phyloP scores from a whole-genome alignment of 2,113 vertebrate genomes.

The Zeus faber region DNA sequence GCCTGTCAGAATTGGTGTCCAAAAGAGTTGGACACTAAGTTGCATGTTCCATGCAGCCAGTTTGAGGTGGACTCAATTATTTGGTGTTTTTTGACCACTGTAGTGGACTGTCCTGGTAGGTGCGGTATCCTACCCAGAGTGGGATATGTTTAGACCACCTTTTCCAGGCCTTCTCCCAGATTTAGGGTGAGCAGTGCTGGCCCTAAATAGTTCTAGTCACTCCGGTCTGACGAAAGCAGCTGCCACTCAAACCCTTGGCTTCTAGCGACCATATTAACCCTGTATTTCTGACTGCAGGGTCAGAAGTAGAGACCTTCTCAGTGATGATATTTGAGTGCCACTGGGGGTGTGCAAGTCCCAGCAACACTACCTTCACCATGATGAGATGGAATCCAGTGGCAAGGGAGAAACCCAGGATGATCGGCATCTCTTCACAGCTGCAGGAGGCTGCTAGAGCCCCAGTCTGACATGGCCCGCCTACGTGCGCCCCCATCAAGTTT shows the following conservation, averaged over 20 bases:
- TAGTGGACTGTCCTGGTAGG: conserved; percentile 1
- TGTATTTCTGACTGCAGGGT: too few species aligned
- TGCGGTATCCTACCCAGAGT: background rate
- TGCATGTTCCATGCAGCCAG: background rate
- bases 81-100: conserved; percentile 2
- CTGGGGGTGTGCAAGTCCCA: background rate
- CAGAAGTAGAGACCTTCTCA: too few species aligned
- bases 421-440: background rate
- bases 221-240: too few species aligned
- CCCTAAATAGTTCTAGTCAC: too few species aligned
- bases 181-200: too few species aligned
- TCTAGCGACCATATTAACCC: too few species aligned
- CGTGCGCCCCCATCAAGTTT: background rate
- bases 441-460: conserved; percentile 1
- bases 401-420: background rate
- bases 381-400: background rate
- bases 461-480: background rate
- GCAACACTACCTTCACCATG: background rate
- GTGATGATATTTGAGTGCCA: background rate
- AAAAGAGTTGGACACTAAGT: background rate
- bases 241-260: too few species aligned
- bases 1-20: background rate
- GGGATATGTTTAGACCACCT: too few species aligned
- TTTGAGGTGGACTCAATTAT: background rate
- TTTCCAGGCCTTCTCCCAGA: too few species aligned